Conservation (phyloP, 1,140 invertebrate species). For the Doryteuthis pealeii region DNA sequence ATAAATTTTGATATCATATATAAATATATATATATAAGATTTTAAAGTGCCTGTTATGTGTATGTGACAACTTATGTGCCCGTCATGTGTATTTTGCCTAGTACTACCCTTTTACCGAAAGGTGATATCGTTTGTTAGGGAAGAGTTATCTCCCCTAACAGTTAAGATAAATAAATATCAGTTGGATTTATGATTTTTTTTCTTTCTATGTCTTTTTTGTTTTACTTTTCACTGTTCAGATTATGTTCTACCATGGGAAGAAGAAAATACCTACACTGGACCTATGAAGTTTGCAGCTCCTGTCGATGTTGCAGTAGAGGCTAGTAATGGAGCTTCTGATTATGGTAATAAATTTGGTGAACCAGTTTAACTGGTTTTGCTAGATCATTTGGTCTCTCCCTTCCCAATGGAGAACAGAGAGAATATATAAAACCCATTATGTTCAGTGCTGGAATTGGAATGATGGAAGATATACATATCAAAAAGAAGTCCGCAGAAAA, state of each 20-base stretch:
- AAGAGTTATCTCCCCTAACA: too few species aligned
- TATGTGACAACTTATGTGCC: too few species aligned
- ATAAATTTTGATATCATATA: too few species aligned
- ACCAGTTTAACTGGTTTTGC: constrained; percentile 90
- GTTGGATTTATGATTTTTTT: too few species aligned
- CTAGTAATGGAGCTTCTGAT: constrained; percentile 96
- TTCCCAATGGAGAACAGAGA: constrained; percentile 70
- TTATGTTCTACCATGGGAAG: constrained; percentile 87
- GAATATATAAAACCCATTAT: constrained; percentile 99
- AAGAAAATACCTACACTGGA: constrained; percentile 69
- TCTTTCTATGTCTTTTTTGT: too few species aligned
- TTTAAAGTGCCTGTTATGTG: too few species aligned
- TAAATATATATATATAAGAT: too few species aligned
- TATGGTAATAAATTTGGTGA: constrained; percentile 99
- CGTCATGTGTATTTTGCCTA: too few species aligned
- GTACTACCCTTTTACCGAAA: too few species aligned
- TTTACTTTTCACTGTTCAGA: constrained; percentile 56
- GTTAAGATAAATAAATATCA: too few species aligned
- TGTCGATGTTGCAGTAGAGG: constrained; percentile 79
- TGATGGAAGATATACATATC: constrained; percentile 78
- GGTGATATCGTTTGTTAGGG: too few species aligned
- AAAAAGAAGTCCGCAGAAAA: constrained; percentile 72
- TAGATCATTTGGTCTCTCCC: constrained; percentile 81
- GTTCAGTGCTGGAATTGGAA: constrained; percentile 95
- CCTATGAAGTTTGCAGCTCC: constrained; percentile 88